Evolutionary conservation across 2,888 invertebrate genomes (phyloP), one percentile per base, ranked within the genome.

Genomic region (Dolomedes plantarius): DNA sequence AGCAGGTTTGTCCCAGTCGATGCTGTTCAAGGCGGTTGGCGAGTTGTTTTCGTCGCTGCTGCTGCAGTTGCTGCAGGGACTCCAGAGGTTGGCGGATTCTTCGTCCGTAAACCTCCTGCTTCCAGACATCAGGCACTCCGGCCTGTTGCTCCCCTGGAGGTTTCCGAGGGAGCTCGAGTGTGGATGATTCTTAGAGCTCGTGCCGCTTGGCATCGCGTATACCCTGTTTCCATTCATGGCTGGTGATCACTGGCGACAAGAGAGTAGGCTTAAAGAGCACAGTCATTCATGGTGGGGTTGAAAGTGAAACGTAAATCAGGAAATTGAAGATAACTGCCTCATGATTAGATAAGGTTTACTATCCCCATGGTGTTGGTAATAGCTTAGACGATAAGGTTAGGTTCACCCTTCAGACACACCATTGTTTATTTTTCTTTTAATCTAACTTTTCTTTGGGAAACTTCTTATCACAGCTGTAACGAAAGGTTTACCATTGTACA

Each of bases 31-130:
- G 1, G 80, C 80, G 2, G 86, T 86, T 3, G 86, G 86, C 0
- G 86, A 86, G 36, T 86, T 86, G 13, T 86, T 86, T n/a, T 86
- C 86, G 16, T 86, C 86, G 29, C 86, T 80, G 46, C 75, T 82
- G 41, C 83, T 85, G 67, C 86, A 80, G 56, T 78, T 56, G 41
- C 85, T 85, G 74, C 78, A 78, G 0, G 86, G 86, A 31, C 86
- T 86, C 86, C 86, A 86, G 69, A 80, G 36, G 28, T 86, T 78
- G 2, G 56, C 73, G 2, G 77, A 13, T 19, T 77, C 77, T 1
- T 71, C 64, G 36, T 78, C 77, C 6, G 71, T 65, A 9, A 77
- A 72, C 31, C 56, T 31, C 73, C 62, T 41, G 41, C 19, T 56
- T 31, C 75, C 75, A 9, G 75, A 19, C 29, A 71, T 69, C 7